Evolutionary conservation across 2,797 vertebrate genomes (phyloP).

Genomic region (Lepidocolaptes lacrymiger): DNA sequence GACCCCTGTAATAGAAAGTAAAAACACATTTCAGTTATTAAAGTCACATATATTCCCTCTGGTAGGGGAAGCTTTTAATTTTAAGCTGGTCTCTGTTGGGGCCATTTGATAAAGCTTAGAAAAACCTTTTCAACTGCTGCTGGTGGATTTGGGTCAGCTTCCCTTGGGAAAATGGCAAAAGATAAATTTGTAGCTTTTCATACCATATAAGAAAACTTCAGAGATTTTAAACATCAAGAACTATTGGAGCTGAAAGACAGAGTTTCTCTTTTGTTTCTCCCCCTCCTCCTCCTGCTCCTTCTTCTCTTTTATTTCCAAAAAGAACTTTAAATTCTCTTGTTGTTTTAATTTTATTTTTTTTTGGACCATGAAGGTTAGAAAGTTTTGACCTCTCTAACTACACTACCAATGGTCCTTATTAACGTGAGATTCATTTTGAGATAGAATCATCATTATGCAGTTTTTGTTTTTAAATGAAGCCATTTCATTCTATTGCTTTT

Average conservation of each 20-base stretch:
- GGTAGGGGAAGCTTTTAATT: constrained; percentile 83
- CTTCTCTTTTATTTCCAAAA: constrained; percentile 49
- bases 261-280: constrained; percentile 58
- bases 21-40: constrained; percentile 87
- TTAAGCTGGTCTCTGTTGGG: constrained; percentile 78
- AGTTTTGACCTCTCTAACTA: constrained; percentile 43
- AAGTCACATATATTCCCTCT: constrained; percentile 84
- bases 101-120: constrained; percentile 81
- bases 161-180: constrained; percentile 79
- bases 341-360: constrained; percentile 34
- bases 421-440: constrained; percentile 35
- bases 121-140: constrained; percentile 78
- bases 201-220: constrained; percentile 79
- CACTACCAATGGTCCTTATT: constrained; percentile 26
- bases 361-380: constrained; percentile 15
- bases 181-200: constrained; percentile 83
- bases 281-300: constrained; percentile 1
- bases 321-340: constrained; percentile 62
- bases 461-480: constrained; percentile 31
- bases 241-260: constrained; percentile 72
- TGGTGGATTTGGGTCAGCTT: constrained; percentile 79
- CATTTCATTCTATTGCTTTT: constrained; percentile 16
- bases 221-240: constrained; percentile 80
- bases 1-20: constrained; percentile 86
- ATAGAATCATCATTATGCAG: constrained; percentile 23